phyloP scores from a whole-genome alignment of 2,797 vertebrate species.

The Cryptoblepharus egeriae region DNA sequence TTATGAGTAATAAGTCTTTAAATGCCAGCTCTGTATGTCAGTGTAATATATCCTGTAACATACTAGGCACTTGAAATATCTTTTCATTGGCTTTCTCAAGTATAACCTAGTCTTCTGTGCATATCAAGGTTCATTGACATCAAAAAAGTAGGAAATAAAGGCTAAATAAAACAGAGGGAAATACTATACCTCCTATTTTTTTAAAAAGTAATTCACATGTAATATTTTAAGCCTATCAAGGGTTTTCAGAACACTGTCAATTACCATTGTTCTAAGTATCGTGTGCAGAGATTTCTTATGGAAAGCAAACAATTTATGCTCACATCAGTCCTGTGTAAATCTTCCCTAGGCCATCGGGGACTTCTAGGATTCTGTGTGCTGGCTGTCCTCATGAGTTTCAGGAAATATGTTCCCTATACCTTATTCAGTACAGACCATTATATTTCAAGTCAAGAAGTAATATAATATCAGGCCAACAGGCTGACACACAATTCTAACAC shows the following conservation, averaged over 20 bases:
- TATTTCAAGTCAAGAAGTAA: not conserved
- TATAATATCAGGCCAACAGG: not conserved
- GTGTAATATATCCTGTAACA: conserved; percentile 26
- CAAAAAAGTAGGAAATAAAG: conserved; percentile 39
- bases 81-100: conserved; percentile 38
- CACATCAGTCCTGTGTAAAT: not conserved
- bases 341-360: not conserved
- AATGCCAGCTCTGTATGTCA: conserved; percentile 16
- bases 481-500: not conserved
- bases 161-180: conserved; percentile 33
- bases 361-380: not conserved
- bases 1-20: conserved; percentile 35
- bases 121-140: conserved; percentile 5
- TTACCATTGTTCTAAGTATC: not conserved
- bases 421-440: not conserved
- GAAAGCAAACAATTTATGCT: not conserved
- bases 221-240: not conserved
- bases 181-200: not conserved
- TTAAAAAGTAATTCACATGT: conserved; percentile 13
- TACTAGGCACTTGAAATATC: conserved; percentile 20
- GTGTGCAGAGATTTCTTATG: not conserved
- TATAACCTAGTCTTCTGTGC: conserved; percentile 22
- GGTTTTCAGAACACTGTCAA: not conserved
- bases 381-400: not conserved
- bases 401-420: not conserved